Percentiles rank a stretch among this genome's conserved stretches.
phyloP scores from a whole-genome alignment of 1,140 invertebrate species.

The Magallana gigas region DNA sequence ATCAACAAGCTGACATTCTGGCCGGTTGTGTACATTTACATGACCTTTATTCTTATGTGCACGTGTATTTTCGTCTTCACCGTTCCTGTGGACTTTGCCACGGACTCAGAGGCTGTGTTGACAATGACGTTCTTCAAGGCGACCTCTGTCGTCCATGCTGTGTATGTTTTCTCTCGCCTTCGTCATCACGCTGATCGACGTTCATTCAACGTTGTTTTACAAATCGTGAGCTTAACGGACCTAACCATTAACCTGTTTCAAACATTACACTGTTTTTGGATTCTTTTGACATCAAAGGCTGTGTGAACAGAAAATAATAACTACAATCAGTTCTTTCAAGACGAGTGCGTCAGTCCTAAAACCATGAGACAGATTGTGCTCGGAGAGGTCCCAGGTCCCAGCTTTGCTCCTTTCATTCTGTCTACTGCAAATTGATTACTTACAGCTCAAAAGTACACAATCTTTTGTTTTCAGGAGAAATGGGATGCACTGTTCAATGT shows the following conservation, averaged over 20 bases:
- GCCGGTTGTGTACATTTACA: constrained; percentile 15
- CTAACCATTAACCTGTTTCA: neutral
- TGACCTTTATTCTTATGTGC: neutral
- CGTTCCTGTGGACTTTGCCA: neutral
- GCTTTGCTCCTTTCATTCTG: too few relatives aligned
- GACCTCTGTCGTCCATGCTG: neutral
- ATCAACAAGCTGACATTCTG: neutral
- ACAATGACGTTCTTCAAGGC: neutral
- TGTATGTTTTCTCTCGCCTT: neutral
- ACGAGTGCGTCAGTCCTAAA: too few relatives aligned
- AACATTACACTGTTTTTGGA: neutral
- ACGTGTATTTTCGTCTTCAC: neutral
- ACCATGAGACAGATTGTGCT: too few relatives aligned
- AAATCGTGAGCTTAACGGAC: neutral
- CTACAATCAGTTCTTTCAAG: too few relatives aligned
- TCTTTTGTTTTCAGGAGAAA: neutral
- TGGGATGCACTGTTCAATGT: neutral
- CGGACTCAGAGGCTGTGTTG: neutral
- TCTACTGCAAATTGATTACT: neutral
- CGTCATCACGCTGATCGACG: neutral
- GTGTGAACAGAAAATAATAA: neutral
- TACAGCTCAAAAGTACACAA: neutral
- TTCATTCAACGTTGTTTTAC: neutral
- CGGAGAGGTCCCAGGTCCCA: too few relatives aligned
- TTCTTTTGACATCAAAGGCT: neutral